A percentile compares a stretch with the other conserved stretches of the same genome.
phyloP scores from a whole-genome alignment of 2,797 vertebrate genomes.

The Echeneis naucrates region DNA sequence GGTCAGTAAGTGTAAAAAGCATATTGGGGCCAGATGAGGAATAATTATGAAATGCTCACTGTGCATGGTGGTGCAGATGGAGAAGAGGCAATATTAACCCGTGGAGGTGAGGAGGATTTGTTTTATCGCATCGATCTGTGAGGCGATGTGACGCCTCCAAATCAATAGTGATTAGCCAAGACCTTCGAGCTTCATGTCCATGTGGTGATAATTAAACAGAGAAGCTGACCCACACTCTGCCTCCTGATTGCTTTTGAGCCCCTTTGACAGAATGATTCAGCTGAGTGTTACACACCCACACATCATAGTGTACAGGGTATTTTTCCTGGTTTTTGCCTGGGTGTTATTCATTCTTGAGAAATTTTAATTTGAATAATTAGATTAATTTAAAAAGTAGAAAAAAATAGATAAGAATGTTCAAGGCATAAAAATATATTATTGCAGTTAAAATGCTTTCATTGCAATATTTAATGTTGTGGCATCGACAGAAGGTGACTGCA shows the following conservation, averaged over 20 bases:
- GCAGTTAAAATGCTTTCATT: no score
- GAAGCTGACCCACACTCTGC: neutral
- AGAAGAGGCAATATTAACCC: constrained; percentile 13
- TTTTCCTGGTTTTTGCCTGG: neutral
- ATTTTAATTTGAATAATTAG: no score
- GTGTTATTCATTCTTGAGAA: constrained; percentile 11
- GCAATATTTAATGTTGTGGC: no score
- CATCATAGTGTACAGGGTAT: neutral
- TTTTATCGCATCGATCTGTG: constrained; percentile 44
- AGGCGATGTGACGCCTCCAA: constrained; percentile 33
- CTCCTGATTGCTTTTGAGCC: constrained; percentile 18
- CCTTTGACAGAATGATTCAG: constrained; percentile 24
- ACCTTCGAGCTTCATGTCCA: constrained; percentile 25
- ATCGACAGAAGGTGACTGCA: no score
- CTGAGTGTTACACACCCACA: neutral
- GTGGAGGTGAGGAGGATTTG: constrained; percentile 43
- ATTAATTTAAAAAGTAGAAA: no score
- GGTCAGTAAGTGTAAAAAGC: constrained; percentile 16
- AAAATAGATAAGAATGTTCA: no score
- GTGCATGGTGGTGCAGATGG: constrained; percentile 1
- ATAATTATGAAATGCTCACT: constrained; percentile 22
- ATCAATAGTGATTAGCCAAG: constrained; percentile 63
- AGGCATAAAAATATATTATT: no score
- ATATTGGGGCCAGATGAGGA: constrained; percentile 9
- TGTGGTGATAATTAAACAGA: constrained; percentile 44